phyloP scores from a whole-genome alignment of 2,113 vertebrate species.

The Narcine bancroftii region DNA sequence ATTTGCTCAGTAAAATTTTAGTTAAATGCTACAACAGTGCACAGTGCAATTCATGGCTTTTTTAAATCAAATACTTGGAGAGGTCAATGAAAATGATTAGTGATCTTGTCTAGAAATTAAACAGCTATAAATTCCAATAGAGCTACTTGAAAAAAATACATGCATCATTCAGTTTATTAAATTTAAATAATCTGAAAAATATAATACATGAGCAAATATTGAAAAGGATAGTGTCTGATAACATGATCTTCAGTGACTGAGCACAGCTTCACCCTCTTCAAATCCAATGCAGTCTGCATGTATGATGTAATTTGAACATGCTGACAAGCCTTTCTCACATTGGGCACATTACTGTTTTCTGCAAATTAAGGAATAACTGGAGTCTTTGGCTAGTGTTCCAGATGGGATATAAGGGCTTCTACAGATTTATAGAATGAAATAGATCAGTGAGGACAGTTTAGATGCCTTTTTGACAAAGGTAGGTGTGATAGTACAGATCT shows the following conservation, averaged over 20 bases:
- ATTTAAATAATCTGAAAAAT: neutral
- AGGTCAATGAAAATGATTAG: neutral
- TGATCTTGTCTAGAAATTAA: conserved; percentile 5
- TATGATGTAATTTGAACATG: neutral
- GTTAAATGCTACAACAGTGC: neutral
- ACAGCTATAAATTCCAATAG: neutral
- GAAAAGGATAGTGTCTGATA: neutral
- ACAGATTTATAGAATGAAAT: too few species aligned
- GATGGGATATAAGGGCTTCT: neutral
- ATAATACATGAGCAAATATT: neutral
- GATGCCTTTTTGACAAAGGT: too few species aligned
- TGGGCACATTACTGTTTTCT: neutral
- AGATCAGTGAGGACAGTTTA: too few species aligned
- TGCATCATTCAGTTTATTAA: conserved; percentile 9
- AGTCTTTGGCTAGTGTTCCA: neutral
- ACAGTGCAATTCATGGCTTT: neutral
- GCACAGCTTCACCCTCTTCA: neutral
- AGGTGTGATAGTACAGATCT: too few species aligned
- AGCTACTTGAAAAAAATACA: neutral
- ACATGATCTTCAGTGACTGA: neutral
- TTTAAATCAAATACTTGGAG: neutral
- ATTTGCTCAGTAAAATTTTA: neutral
- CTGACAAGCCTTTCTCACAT: neutral
- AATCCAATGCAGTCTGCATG: neutral
- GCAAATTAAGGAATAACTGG: neutral